These are phyloP conservation scores for Megathymus violae DNA, from an alignment of 1,140 invertebrate genomes.

Conservation along the genomic window DNA sequence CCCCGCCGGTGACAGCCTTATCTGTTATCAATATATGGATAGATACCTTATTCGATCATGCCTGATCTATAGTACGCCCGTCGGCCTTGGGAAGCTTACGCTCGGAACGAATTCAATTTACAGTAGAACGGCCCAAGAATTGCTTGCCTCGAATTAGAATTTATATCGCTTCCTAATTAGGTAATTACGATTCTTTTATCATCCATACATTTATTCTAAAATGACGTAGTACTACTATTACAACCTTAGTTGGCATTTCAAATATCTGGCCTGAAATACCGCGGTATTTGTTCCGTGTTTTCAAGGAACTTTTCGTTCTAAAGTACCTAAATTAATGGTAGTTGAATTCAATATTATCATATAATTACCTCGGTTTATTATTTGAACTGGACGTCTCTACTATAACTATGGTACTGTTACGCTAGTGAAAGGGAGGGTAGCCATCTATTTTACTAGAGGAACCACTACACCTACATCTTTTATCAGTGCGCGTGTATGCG, in stretches of 20 bases:
- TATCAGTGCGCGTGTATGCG: slow-evolving; percentile 62
- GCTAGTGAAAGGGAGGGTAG: slow-evolving; percentile 78
- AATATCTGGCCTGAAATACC: slow-evolving; percentile 40
- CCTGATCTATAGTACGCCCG: slow-evolving; percentile 59
- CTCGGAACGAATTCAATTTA: slow-evolving; percentile 40
- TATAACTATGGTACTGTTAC: slow-evolving; percentile 65
- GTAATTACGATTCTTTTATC: slow-evolving; percentile 31
- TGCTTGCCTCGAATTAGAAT: slow-evolving; percentile 39
- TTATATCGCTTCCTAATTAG: slow-evolving; percentile 50
- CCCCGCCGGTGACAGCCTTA: slow-evolving; percentile 67
- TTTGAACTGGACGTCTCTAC: slow-evolving; percentile 39
- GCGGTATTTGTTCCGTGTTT: slow-evolving; percentile 37
- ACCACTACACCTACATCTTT: slow-evolving; percentile 65
- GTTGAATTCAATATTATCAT: slow-evolving; percentile 13
- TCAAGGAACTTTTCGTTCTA: slow-evolving; percentile 37
- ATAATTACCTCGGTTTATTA: slow-evolving; percentile 19
- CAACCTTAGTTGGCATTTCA: slow-evolving; percentile 37
- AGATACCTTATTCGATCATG: slow-evolving; percentile 62
- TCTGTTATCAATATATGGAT: slow-evolving; percentile 78
- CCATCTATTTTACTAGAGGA: slow-evolving; percentile 73
- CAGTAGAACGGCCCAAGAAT: slow-evolving; percentile 36
- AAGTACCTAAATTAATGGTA: slow-evolving; percentile 28
- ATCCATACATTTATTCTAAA: slow-evolving; percentile 21
- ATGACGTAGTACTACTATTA: slow-evolving; percentile 19
- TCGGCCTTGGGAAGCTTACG: slow-evolving; percentile 54